A percentile compares a stretch with the other conserved stretches of the same genome.
phyloP scores from a whole-genome alignment of 2,113 vertebrate species.

The Equus quagga region DNA sequence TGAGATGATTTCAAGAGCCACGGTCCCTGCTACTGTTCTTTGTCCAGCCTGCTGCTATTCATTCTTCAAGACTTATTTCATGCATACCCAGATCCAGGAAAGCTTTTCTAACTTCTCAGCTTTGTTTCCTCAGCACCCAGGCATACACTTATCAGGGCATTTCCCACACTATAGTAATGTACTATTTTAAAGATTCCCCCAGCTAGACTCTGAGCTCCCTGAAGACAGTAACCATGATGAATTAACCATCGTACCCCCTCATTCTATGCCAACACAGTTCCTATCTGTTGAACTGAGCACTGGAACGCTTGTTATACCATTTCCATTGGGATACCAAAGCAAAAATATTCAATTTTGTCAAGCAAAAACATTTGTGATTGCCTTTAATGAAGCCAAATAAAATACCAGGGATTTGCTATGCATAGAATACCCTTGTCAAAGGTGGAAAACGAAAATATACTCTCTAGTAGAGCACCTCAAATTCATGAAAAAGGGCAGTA shows the following conservation, averaged over 20 bases:
- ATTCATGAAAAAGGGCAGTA: neutral
- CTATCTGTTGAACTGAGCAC: neutral
- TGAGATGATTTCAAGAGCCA: neutral
- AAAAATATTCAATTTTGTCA: neutral
- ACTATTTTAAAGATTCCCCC: neutral
- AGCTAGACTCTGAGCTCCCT: neutral
- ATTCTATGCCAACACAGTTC: too few relatives aligned
- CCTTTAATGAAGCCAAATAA: slow-evolving; percentile 38
- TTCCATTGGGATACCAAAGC: neutral
- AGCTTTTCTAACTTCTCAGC: neutral
- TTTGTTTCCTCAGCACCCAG: neutral
- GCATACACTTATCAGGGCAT: neutral
- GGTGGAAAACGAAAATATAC: neutral
- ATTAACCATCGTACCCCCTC: neutral
- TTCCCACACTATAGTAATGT: neutral
- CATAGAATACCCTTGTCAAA: neutral
- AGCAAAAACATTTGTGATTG: neutral
- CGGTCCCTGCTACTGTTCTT: neutral
- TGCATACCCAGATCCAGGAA: neutral
- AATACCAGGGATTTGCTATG: neutral
- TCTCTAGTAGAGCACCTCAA: neutral
- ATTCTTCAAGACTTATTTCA: neutral
- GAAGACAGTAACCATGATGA: neutral
- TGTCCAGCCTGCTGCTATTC: neutral
- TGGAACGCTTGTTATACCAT: neutral